Conservation (phyloP, 2,113 vertebrate species). For the Pseudopodoces humilis region DNA sequence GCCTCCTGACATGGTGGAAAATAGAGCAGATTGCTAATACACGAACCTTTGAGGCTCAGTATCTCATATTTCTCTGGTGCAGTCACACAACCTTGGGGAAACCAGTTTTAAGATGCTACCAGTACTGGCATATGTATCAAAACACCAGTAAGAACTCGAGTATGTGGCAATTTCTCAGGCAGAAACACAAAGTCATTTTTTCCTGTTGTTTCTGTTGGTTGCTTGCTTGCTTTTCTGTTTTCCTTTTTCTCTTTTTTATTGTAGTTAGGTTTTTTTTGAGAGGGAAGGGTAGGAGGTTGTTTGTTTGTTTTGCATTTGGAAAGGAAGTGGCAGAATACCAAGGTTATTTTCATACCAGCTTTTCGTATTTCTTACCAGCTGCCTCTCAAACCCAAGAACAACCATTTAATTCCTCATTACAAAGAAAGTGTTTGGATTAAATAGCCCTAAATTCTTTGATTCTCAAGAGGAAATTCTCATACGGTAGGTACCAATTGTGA, state of each 20-base stretch:
- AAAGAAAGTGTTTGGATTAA: not conserved
- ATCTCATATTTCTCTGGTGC: not conserved
- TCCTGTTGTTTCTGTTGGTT: fast-evolving
- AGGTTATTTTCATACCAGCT: not conserved
- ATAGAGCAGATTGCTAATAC: not conserved
- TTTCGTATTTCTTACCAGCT: not conserved
- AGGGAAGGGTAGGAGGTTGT: not conserved
- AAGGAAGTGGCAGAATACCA: not conserved
- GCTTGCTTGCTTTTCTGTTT: not conserved
- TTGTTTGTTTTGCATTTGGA: not conserved
- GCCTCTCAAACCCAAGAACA: not conserved
- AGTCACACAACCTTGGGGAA: not conserved
- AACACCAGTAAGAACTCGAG: not conserved
- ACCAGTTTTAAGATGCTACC: not conserved
- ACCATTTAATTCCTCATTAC: not conserved
- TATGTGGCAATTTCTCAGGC: not conserved
- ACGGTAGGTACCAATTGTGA: not conserved
- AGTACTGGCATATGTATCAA: not conserved
- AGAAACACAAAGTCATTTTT: not conserved
- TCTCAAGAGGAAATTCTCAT: not conserved
- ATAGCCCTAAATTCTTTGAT: not conserved
- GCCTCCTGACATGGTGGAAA: not conserved
- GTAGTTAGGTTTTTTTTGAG: not conserved
- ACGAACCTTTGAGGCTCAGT: not conserved
- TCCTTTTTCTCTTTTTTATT: fast-evolving